Conservation (phyloP, 2,113 vertebrate species). For the Osmerus mordax region DNA sequence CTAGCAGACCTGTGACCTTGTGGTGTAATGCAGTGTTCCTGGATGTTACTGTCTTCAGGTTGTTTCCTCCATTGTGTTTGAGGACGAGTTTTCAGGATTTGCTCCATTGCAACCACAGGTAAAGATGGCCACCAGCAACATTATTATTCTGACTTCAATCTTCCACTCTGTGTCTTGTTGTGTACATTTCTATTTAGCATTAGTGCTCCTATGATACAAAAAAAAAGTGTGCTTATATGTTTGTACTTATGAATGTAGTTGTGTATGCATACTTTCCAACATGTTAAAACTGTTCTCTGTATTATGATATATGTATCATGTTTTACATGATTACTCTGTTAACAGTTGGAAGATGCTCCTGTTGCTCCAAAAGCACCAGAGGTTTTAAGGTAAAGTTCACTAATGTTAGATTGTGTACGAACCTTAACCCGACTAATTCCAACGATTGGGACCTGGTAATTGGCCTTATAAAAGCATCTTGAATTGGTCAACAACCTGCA, state of each 20-base stretch:
- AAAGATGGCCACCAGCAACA: background rate
- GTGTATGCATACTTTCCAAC: background rate
- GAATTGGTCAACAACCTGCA: too few species aligned
- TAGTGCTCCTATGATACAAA: background rate
- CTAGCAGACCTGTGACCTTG: background rate
- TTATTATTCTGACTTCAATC: background rate
- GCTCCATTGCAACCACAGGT: slow-evolving; percentile 94
- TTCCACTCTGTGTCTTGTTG: background rate
- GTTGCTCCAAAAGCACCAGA: slow-evolving; percentile 81
- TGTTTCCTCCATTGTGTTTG: slow-evolving; percentile 86
- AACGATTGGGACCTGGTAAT: too few species aligned
- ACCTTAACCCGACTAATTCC: too few species aligned
- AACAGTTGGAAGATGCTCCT: slow-evolving; percentile 71
- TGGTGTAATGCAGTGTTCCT: background rate
- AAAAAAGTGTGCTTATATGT: too few species aligned
- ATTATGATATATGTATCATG: background rate
- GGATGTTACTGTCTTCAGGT: slow-evolving; percentile 71
- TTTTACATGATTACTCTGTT: slow-evolving; percentile 22
- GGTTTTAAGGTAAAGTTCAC: slow-evolving; percentile 78
- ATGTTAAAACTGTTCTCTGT: background rate
- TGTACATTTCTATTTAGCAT: background rate
- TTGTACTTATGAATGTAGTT: background rate
- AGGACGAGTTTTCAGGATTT: slow-evolving; percentile 90
- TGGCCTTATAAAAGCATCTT: too few species aligned
- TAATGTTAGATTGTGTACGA: background rate